Conservation (phyloP, 1,140 invertebrate species). For the Heliothis virescens region DNA sequence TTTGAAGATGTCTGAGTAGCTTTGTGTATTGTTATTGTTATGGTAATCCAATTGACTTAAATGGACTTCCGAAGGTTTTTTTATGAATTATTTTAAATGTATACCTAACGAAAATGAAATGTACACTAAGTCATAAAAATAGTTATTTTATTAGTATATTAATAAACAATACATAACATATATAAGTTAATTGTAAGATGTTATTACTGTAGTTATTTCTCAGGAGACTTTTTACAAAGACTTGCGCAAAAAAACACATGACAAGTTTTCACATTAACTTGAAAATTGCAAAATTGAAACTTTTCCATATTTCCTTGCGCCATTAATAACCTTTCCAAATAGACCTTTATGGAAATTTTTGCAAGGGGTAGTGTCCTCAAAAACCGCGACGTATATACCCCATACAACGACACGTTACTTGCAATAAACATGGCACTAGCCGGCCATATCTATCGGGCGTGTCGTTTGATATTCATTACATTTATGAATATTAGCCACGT, state of each 20-base stretch:
- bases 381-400: not conserved
- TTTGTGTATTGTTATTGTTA: too few relatives aligned
- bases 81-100: too few relatives aligned
- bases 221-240: too few relatives aligned
- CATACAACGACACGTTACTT: slow-evolving; percentile 1
- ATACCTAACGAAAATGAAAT: too few relatives aligned
- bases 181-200: not conserved
- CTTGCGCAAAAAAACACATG: too few relatives aligned
- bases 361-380: not conserved
- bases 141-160: too few relatives aligned
- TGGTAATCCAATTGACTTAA: not conserved
- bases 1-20: not conserved
- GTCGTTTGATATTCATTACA: slow-evolving; percentile 37
- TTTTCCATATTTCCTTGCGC: not conserved
- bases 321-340: too few relatives aligned
- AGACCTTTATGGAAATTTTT: too few relatives aligned
- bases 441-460: slow-evolving; percentile 38
- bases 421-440: slow-evolving; percentile 37
- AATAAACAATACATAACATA: not conserved
- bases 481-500: slow-evolving; percentile 39
- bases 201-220: too few relatives aligned
- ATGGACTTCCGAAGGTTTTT: too few relatives aligned
- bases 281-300: not conserved
- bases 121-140: too few relatives aligned
- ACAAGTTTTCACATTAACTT: too few relatives aligned